These are phyloP conservation scores for Cyclophora albipunctata DNA, from an alignment of 2,888 invertebrate species.

Conservation along the genomic window DNA sequence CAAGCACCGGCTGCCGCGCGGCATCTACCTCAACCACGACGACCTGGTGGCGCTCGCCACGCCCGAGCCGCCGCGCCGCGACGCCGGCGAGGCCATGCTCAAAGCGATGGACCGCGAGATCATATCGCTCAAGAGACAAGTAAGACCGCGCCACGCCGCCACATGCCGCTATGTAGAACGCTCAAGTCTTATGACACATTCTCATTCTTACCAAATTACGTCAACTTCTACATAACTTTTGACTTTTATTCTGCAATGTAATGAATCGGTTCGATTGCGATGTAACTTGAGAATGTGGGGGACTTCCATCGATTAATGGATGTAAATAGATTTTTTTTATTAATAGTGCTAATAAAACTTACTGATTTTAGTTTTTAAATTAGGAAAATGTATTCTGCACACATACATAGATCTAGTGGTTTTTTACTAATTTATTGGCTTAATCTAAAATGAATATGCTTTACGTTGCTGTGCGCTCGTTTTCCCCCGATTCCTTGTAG, in stretches of 20 bases:
- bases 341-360: constrained; percentile 30
- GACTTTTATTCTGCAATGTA: neutral
- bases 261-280: constrained; percentile 28
- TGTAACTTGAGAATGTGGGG: constrained; percentile 61
- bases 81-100: constrained; percentile 88
- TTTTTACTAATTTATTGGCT: constrained; percentile 28
- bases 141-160: constrained; percentile 76
- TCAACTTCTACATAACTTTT: constrained; percentile 13
- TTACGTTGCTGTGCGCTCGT: constrained; percentile 34
- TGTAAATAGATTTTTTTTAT: constrained; percentile 25
- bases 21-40: constrained; percentile 98
- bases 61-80: constrained; percentile 36
- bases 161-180: constrained; percentile 49
- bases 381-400: constrained; percentile 66
- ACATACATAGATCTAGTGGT: constrained; percentile 41
- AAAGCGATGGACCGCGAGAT: constrained; percentile 95
- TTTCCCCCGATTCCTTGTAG: constrained; percentile 32
- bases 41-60: constrained; percentile 85
- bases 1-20: constrained; percentile 93
- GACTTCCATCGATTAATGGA: constrained; percentile 5
- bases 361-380: constrained; percentile 34
- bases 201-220: constrained; percentile 46
- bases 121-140: constrained; percentile 95
- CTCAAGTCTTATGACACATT: constrained; percentile 42
- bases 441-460: constrained; percentile 26